phyloP scores from a whole-genome alignment of 2,888 invertebrate genomes.

The Psococerastis gibbosa region DNA sequence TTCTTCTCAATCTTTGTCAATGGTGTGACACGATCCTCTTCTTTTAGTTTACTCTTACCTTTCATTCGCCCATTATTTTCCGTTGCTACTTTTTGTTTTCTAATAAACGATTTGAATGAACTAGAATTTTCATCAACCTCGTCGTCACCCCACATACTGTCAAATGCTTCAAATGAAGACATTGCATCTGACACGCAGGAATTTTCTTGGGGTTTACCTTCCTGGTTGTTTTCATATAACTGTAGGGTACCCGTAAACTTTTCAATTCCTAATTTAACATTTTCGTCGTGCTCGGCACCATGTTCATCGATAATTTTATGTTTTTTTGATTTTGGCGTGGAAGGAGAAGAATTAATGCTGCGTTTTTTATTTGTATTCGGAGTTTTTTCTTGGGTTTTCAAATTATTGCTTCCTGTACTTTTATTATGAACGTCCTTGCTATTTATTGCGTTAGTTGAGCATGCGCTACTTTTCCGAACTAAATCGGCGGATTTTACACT shows the following conservation, averaged over 20 bases:
- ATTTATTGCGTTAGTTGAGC: no score
- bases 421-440: no score
- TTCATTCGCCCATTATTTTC: no score
- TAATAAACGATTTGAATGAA: no score
- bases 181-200: not conserved
- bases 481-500: no score
- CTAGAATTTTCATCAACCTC: no score
- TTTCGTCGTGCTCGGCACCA: not conserved
- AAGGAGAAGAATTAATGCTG: not conserved
- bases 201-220: not conserved
- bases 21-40: no score
- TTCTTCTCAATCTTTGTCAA: constrained; percentile 22
- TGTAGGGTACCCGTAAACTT: not conserved
- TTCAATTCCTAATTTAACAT: not conserved
- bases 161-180: not conserved
- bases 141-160: not conserved
- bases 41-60: no score
- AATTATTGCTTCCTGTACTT: no score
- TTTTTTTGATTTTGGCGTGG: not conserved
- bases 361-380: no score
- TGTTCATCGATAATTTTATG: not conserved
- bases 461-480: not conserved
- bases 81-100: no score
- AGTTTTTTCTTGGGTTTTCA: not conserved
- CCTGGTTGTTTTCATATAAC: not conserved